Percentiles rank a stretch among this genome's conserved stretches.
phyloP scores from a whole-genome alignment of 1,140 invertebrate species.

The Musca domestica region DNA sequence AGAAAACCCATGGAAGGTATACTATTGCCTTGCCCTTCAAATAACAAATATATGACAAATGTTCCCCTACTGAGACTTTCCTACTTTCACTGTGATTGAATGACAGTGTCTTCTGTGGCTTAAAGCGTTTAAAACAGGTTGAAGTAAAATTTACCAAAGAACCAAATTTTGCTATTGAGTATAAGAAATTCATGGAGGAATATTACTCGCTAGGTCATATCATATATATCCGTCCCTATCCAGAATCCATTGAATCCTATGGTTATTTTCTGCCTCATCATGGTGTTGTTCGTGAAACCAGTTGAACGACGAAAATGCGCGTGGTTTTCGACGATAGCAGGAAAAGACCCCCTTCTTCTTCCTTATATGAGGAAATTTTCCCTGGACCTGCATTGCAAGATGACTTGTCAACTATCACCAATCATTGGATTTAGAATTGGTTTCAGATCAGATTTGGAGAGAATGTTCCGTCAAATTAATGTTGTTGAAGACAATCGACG shows the following conservation, averaged over 20 bases:
- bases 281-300: background rate
- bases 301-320: background rate
- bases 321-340: too few species aligned
- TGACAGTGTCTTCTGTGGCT: background rate
- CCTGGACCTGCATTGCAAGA: background rate
- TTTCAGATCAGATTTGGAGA: background rate
- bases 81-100: constrained; percentile 10
- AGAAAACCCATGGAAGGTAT: background rate
- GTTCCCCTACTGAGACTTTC: too few species aligned
- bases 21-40: background rate
- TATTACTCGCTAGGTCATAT: background rate
- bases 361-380: background rate
- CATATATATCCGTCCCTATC: background rate
- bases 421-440: background rate
- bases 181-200: constrained; percentile 6
- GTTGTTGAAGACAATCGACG: background rate
- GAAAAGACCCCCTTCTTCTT: background rate
- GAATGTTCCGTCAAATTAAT: constrained; percentile 12
- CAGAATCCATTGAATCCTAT: background rate
- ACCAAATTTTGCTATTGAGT: background rate
- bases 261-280: constrained; percentile 5
- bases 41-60: too few species aligned
- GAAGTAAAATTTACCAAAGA: constrained; percentile 1
- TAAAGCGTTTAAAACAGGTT: background rate
- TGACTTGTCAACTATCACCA: background rate